Conservation (phyloP, 1,140 invertebrate genomes). For the Oncopodura yosiiana region DNA sequence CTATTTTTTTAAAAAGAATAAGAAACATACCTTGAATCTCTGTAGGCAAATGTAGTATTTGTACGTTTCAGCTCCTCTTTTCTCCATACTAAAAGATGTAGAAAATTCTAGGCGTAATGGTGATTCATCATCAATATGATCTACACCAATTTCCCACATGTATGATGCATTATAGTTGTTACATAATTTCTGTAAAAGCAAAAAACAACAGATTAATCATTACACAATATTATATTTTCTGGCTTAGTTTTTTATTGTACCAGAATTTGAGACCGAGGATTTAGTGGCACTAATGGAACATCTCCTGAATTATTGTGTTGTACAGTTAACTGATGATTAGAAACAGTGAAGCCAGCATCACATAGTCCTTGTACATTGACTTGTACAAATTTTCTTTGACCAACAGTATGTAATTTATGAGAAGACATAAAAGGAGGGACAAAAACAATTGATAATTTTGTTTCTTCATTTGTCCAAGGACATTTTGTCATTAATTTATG, state of each 20-base stretch:
- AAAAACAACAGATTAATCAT: background rate
- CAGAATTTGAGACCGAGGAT: constrained; percentile 43
- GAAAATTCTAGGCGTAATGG: constrained; percentile 33
- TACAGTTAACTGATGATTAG: constrained; percentile 48
- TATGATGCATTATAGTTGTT: constrained; percentile 62
- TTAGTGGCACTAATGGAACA: constrained; percentile 53
- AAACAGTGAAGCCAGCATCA: constrained; percentile 48
- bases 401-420: constrained; percentile 70
- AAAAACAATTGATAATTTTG: constrained; percentile 62
- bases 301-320: constrained; percentile 39
- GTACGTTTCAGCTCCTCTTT: constrained; percentile 20
- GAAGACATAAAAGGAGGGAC: constrained; percentile 65
- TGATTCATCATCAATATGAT: constrained; percentile 44
- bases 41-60: constrained; percentile 32
- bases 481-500: constrained; percentile 59
- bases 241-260: too few relatives aligned
- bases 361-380: constrained; percentile 61
- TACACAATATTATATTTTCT: constrained; percentile 7
- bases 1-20: constrained; percentile 12
- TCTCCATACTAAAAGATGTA: constrained; percentile 14
- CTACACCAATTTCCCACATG: constrained; percentile 65
- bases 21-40: constrained; percentile 23
- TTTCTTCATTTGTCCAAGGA: constrained; percentile 60
- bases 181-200: constrained; percentile 41
- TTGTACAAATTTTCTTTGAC: constrained; percentile 68